Base-by-base conservation (phyloP, 2,888 invertebrate genomes). In the Altica lythri region DNA sequence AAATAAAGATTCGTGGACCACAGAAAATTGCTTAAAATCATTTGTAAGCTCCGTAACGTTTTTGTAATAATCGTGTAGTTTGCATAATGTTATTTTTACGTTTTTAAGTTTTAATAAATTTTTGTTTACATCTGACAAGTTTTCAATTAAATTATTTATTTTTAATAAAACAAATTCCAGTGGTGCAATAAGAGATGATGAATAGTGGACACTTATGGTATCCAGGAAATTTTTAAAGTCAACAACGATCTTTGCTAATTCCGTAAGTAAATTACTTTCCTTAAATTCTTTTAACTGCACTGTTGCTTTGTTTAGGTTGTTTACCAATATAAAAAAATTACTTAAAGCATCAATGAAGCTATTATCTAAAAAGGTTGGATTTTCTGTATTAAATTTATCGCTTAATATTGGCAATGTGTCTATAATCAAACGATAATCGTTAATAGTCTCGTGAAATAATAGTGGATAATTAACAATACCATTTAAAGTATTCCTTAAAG, bases 211-310 rank as follows among this genome's bases (percentile, higher is more conserved):
- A 12, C 4, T 25, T 13, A 44, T 9, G 3, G 4, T 30, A 16
- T 17, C 4, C 5, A 17, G 9, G 6, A 14, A 3, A n/a, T 30
- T 44, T 14, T n/a, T 6, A 1, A 44, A 1, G 6, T 29, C 10
- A 17, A 0, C 30, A 30, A 4, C 12, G n/a, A n/a, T n/a, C n/a
- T 59, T 61, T 55, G 63, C 50, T 16, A 69, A 40, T 4, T 67
- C 65, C 32, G 57, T 46, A 16, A 47, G 45, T 4, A 65, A 22
- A n/a, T n/a, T n/a, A n/a, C 25, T 27, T 13, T 51, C 51, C 6
- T 13, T 14, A 1, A 13, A 8, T 10, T 8, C 3, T 40, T 27
- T 38, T 13, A 38, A 35, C 16, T 29, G 29, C 10, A 3, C 10
- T 29, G 30, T 10, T 25, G 3, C 12, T n/a, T n/a, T n/a, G n/a